Conservation (phyloP, 2,797 vertebrate species). For the Cichlasoma orientale region DNA sequence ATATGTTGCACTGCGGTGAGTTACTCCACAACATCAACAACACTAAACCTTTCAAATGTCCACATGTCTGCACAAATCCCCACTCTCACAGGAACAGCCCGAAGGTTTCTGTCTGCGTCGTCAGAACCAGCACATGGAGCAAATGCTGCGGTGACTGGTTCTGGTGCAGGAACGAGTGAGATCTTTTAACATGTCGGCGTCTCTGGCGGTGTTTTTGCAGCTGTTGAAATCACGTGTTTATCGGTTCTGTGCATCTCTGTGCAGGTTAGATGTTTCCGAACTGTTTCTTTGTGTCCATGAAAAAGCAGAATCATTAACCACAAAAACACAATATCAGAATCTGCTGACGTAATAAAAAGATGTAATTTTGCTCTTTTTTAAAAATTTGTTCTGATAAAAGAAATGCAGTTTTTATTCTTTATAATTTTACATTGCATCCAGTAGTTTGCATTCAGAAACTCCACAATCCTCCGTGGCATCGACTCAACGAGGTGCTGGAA, state of each 20-base stretch:
- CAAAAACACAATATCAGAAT: neutral
- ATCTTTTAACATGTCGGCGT: fast-evolving
- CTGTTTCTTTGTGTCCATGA: neutral
- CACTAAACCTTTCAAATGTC: neutral
- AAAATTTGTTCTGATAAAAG: neutral
- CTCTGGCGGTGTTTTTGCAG: neutral
- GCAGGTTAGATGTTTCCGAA: no score
- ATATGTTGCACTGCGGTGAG: neutral
- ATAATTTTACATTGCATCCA: no score
- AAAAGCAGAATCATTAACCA: no score
- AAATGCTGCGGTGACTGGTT: no score
- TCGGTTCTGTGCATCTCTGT: no score
- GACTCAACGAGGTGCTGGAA: no score
- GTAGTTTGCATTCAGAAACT: no score
- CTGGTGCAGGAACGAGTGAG: neutral
- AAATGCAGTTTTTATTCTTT: no score
- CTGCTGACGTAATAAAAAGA: neutral
- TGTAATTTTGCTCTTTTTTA: neutral
- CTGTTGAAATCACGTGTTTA: neutral
- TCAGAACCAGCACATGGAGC: neutral
- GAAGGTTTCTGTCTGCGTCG: neutral
- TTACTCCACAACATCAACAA: neutral
- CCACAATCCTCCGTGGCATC: no score
- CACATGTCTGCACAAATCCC: neutral
- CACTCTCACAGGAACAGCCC: fast-evolving